Evolutionary conservation across 2,113 vertebrate genomes (phyloP), one percentile per base, ranked within the genome.

Genomic region (Chroicocephalus ridibundus): DNA sequence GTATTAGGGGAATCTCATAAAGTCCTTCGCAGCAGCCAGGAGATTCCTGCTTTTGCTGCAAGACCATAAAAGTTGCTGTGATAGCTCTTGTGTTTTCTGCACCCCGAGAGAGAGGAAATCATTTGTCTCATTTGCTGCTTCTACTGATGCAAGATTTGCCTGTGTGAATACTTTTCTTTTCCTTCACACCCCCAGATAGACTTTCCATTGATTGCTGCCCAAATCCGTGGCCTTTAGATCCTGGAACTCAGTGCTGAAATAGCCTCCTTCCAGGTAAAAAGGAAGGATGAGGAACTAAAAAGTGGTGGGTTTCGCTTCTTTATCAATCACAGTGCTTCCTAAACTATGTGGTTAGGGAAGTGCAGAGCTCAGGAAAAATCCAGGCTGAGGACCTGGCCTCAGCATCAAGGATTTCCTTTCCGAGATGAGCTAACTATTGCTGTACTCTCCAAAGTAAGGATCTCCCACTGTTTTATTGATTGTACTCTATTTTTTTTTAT

Each of bases 381-480:
- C 66, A 34, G 31, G 77, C 85, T 91, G 84, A 87, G 54, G 65
- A 86, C 54, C 88, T 93, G 92, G 94, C 88, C 71, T 68, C 54
- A 66, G 46, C 75, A 80, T 70, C 75, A 34, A 88, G 62, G 76
- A 57, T 93, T 97, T 95, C 86, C 91, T 86, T 90, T 94, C 82
- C 36, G 52, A 87, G 87, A 83, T 94, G 94, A 95, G n/a, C 55
- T 40, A 72, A 57, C 58, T 75, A 3, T 75, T 75, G 40, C 55
- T 75, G 44, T 7, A 4, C 47, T 94, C 54, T 93, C 88, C 75
- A 74, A 86, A 94, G 42, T 47, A 61, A 93, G 86, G 86, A 77
- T 93, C 82, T 93, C 94, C 93, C 82, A 52, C 93, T 88, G 94
- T 61, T 95, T 96, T 93, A 92, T 94, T 69, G 91, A 88, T 52